Percentiles rank a stretch among this genome's conserved stretches.
phyloP scores from a whole-genome alignment of 2,797 vertebrate species.

The Brachyalestes nurse region DNA sequence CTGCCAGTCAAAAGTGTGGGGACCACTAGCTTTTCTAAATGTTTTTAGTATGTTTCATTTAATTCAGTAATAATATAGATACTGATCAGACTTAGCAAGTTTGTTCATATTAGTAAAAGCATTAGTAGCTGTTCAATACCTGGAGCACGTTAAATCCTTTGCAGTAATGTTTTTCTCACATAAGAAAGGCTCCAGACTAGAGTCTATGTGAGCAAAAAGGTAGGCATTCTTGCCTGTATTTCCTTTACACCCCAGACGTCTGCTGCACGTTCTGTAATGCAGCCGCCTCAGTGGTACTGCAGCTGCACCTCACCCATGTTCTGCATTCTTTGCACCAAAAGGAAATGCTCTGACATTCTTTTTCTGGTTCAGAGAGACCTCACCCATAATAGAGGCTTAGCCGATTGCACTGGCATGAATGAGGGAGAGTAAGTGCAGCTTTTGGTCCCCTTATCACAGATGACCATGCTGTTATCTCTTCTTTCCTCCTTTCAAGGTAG shows the following conservation, averaged over 20 bases:
- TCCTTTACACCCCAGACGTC: neutral
- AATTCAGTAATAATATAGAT: no score
- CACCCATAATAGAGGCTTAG: neutral
- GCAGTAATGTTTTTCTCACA: no score
- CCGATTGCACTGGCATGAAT: neutral
- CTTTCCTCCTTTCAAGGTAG: neutral
- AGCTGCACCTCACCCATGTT: neutral
- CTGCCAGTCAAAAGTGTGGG: neutral
- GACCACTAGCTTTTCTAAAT: neutral
- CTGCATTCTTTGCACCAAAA: conserved; percentile 6
- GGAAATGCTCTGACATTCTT: conserved; percentile 3
- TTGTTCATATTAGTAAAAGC: no score
- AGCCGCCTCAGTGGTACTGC: conserved; percentile 15
- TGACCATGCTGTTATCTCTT: neutral
- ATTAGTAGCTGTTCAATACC: no score
- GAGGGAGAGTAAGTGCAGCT: neutral
- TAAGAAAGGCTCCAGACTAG: no score
- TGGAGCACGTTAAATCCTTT: no score
- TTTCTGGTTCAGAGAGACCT: neutral
- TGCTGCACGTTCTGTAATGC: conserved; percentile 21
- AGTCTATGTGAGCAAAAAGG: neutral
- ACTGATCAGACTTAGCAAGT: no score
- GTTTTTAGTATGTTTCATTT: no score
- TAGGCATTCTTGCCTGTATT: neutral
- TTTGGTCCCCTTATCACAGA: neutral